Evolutionary conservation across 2,888 invertebrate genomes (phyloP), one percentile per base, ranked within the genome.

Genomic region (Willowsia nigromaculata): DNA sequence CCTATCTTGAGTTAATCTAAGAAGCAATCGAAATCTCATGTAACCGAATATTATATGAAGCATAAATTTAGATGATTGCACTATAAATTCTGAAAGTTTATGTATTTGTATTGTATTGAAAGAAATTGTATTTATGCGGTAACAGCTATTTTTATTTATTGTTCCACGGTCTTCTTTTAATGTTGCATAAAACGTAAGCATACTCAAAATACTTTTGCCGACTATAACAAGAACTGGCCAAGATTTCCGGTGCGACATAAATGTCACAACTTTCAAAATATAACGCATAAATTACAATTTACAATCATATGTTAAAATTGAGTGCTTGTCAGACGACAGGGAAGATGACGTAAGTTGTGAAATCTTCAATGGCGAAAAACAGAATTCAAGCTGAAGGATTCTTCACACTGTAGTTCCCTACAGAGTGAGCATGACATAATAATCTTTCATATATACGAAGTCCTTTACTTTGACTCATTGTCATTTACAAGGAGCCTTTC

Each of bases 391-490:
- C 81, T 81, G 81, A 81, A 81, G 81, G 81, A 59, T 81, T 59
- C 62, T 81, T 40, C 43, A 18, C 47, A 62, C 53, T 81, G 18
- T 15, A 59, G 62, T 76, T 76, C 81, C 43, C 62, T 62, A 43
- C 56, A 59, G 62, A 62, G 62, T 13, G 81, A 40, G 62, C 59
- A 59, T 81, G 81, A 81, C 81, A 81, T 81, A 81, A 81, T 40
- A 59, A 71, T 30, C n/a, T 22, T 30, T 59, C 62, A n/a, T 62
- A 81, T n/a, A n/a, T 81, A 9, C 40, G n/a, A 33, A 81, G 81
- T 59, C 81, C 81, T 81, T 80, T 81, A 81, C 83, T 84, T 84
- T 53, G 68, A 53, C 83, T 84, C 68, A 71, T 76, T 76, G 76
- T 76, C 76, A 76, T 84, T 71, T 53, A 71, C 83, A 84, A 84